Evolutionary conservation across 2,888 invertebrate genomes (phyloP).

Genomic region (Crocallis elinguaria): DNA sequence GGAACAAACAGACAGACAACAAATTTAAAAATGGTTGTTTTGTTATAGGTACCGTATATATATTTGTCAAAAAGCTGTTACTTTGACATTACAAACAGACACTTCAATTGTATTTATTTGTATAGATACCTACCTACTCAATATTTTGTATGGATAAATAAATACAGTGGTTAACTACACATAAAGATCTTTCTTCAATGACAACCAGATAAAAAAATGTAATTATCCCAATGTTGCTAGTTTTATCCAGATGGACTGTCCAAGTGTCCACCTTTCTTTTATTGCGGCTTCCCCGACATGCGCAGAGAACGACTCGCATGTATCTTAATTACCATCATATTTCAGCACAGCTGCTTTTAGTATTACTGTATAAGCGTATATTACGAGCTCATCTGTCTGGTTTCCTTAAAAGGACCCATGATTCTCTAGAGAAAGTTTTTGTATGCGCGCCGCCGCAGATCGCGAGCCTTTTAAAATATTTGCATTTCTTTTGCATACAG

Average conservation of each 20-base stretch:
- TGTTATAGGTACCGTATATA: no score
- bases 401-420: constrained; percentile 72
- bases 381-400: constrained; percentile 58
- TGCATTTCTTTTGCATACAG: constrained; percentile 71
- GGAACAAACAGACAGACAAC: no score
- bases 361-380: constrained; percentile 43
- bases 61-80: no score
- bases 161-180: no score
- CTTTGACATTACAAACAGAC: no score
- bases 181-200: background rate
- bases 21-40: no score
- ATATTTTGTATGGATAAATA: no score
- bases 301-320: constrained; percentile 26
- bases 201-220: background rate
- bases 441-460: constrained; percentile 50
- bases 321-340: constrained; percentile 45
- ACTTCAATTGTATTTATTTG: no score
- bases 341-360: constrained; percentile 55
- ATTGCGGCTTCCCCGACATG: constrained; percentile 16
- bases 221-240: background rate
- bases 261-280: constrained; percentile 8
- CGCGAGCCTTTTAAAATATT: constrained; percentile 71
- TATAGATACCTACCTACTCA: no score
- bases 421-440: constrained; percentile 80
- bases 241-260: background rate